Conservation (phyloP, 2,113 vertebrate species). For the Leptocoma aspasia region DNA sequence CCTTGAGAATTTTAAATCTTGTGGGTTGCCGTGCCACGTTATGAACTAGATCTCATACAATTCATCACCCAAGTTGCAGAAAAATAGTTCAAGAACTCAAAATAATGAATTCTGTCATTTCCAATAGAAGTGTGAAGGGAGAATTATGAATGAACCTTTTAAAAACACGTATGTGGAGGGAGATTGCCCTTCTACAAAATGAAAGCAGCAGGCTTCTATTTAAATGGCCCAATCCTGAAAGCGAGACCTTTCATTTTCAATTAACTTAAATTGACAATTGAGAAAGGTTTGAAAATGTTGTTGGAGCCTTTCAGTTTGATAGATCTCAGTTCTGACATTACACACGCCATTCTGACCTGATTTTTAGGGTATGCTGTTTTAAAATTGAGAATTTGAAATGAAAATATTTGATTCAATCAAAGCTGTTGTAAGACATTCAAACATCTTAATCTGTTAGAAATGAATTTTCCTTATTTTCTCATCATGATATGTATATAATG, state of each 20-base stretch:
- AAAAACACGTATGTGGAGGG: slow-evolving; percentile 67
- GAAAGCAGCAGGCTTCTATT: slow-evolving; percentile 69
- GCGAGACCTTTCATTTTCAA: slow-evolving; percentile 71
- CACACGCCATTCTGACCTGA: slow-evolving; percentile 34
- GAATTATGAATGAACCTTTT: slow-evolving; percentile 77
- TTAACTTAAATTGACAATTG: slow-evolving; percentile 74
- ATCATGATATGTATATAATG: neutral
- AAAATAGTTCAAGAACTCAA: slow-evolving; percentile 70
- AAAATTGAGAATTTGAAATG: slow-evolving; percentile 43
- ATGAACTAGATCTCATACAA: slow-evolving; percentile 64
- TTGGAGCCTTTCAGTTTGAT: slow-evolving; percentile 63
- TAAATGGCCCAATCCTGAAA: slow-evolving; percentile 69
- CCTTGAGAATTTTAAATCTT: slow-evolving; percentile 59
- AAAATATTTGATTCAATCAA: slow-evolving; percentile 26
- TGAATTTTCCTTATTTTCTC: neutral
- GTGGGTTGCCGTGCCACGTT: slow-evolving; percentile 41
- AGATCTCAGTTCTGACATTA: slow-evolving; percentile 61
- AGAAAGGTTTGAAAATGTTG: slow-evolving; percentile 71
- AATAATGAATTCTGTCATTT: slow-evolving; percentile 76
- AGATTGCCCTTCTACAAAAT: slow-evolving; percentile 72
- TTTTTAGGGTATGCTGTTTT: slow-evolving; percentile 22
- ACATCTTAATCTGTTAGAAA: neutral
- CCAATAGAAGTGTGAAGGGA: slow-evolving; percentile 71
- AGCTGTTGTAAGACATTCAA: neutral
- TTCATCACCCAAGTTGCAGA: slow-evolving; percentile 69